Conservation (phyloP, 2,888 invertebrate species). For the Ectemnius cavifrons region DNA sequence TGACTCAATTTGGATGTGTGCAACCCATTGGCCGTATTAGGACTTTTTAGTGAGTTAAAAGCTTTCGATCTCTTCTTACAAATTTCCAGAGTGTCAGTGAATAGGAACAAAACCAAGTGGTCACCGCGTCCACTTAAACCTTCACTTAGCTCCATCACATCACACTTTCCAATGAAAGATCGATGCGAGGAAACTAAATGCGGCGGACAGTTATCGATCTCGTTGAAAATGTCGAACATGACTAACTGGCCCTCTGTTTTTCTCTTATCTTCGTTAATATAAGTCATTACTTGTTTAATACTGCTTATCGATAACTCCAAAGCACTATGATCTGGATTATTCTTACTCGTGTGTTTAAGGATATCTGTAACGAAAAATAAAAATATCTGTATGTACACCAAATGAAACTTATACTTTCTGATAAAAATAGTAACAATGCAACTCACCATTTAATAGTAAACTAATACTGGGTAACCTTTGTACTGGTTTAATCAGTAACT, state of each 20-base stretch:
- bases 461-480: constrained; percentile 98
- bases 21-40: constrained; percentile 82
- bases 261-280: constrained; percentile 98
- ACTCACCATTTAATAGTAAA: constrained; percentile 93
- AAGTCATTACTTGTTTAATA: constrained; percentile 95
- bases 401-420: constrained; percentile 6
- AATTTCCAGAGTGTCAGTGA: constrained; percentile 96
- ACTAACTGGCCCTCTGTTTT: constrained; percentile 97
- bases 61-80: constrained; percentile 91
- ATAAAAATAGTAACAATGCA: constrained; percentile 17
- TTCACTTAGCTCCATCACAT: constrained; percentile 92
- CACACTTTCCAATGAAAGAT: constrained; percentile 91
- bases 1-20: constrained; percentile 81
- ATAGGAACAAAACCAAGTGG: constrained; percentile 92
- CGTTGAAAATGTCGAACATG: constrained; percentile 98
- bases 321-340: constrained; percentile 91
- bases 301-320: constrained; percentile 92
- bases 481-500: constrained; percentile 97
- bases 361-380: constrained; percentile 84
- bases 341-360: constrained; percentile 92
- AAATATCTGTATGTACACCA: constrained; percentile 5
- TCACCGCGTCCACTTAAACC: constrained; percentile 92
- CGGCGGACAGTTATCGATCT: constrained; percentile 98
- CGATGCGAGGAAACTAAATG: constrained; percentile 96
- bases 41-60: constrained; percentile 85